Evolutionary conservation across 2,113 vertebrate genomes (phyloP), one percentile per base, ranked within the genome.

Genomic region (Siniperca chuatsi): DNA sequence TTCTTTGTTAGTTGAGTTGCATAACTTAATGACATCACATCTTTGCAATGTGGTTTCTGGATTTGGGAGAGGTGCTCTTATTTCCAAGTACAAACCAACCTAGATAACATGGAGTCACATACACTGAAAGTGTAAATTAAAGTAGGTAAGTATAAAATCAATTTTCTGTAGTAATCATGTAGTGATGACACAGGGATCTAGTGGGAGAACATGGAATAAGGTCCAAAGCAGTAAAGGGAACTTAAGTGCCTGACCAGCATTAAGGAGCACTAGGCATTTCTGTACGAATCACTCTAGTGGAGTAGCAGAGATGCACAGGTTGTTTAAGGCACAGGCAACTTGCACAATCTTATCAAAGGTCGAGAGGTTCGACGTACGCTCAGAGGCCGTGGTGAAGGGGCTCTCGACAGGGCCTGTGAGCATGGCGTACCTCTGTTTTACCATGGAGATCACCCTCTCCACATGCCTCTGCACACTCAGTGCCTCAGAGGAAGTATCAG

Each of bases 291-390:
- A 95, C 89, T 95, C 94, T 1, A 96, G 92, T 0, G 95, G 95
- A 18, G 94, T 93, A 58, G 95, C 94, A 54, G 95, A 96, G 86
- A 96, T 96, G 83, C 96, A 96, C 91, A 95, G 91, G 89, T 96
- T 96, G 93, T 96, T 96, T 92, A 96, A 95, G 94, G 95, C 95
- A 94, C 95, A 96, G 44, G 95, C 95, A 15, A 96, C 95, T 86
- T 95, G 94, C 57, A 95, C 94, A 48, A 96, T 95, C 90, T 95
- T 96, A 87, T 96, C 95, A 54, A 96, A 96, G 57, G 94, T 95
- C 1, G 91, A 94, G 81, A 95, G 92, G 89, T 91, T 94, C 1
- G 93, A 93, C 13, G 90, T 87, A 76, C 90, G 91, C 85, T 95
- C 94, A 0, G 90, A 35, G 33, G 89, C 81, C 0, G 92, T 60